Evolutionary conservation across 2,888 invertebrate genomes (phyloP).

Genomic region (Monochamus alternatus): DNA sequence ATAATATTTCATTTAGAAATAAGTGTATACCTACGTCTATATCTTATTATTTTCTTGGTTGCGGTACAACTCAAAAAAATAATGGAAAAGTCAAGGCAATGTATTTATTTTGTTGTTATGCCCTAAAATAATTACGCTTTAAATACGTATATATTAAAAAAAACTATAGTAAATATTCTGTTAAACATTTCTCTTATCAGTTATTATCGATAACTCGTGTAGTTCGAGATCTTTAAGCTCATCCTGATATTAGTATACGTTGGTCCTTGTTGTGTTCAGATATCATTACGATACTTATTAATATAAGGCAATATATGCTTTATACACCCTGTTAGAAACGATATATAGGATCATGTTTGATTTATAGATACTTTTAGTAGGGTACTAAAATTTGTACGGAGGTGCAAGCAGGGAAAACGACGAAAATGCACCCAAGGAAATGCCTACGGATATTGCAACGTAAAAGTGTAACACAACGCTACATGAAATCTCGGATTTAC

Average conservation of each 20-base stretch:
- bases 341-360: not conserved
- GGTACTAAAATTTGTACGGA: conserved; percentile 12
- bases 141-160: not conserved
- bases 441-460: conserved; percentile 61
- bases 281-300: conserved; percentile 3
- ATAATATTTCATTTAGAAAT: too few species aligned
- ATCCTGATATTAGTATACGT: not conserved
- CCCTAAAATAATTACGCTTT: not conserved
- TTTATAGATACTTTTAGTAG: conserved; percentile 15
- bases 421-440: conserved; percentile 54
- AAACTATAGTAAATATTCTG: not conserved
- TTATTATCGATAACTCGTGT: not conserved
- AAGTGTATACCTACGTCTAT: too few species aligned
- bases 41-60: too few species aligned
- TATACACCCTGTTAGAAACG: conserved; percentile 1
- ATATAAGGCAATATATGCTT: conserved; percentile 3
- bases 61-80: too few species aligned
- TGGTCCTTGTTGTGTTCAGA: conserved; percentile 4
- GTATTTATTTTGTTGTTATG: too few species aligned
- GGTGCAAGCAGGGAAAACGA: conserved; percentile 45
- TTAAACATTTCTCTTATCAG: not conserved
- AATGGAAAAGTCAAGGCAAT: too few species aligned
- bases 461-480: conserved; percentile 59
- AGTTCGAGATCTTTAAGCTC: not conserved
- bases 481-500: conserved; percentile 51